Conservation (phyloP, 1,140 invertebrate species). For the Scaptodrosophila lebanonensis region DNA sequence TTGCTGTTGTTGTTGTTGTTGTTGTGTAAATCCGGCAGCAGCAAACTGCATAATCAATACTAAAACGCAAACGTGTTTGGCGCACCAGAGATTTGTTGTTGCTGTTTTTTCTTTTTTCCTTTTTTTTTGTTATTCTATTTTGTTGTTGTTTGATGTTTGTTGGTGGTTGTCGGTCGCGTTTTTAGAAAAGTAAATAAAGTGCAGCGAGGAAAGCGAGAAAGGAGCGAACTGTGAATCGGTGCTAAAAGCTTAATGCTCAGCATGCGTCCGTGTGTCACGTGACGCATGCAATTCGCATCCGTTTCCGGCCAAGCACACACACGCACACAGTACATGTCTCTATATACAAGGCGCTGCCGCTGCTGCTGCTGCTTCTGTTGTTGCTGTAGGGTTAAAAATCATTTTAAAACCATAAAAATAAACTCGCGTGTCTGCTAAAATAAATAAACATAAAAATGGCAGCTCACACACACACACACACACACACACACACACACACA, state of each 20-base stretch:
- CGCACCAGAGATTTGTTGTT: no score
- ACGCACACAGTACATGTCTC: conserved; percentile 20
- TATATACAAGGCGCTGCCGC: conserved; percentile 3
- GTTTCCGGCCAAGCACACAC: conserved; percentile 54
- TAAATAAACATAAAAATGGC: conserved; percentile 56
- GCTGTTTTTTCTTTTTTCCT: no score
- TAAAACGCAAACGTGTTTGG: conserved; percentile 60
- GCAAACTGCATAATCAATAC: conserved; percentile 74
- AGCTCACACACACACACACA: conserved; percentile 8
- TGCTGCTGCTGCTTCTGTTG: conserved; percentile 9
- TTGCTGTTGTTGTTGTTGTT: conserved; percentile 12
- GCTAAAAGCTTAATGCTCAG: conserved; percentile 69
- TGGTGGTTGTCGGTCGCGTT: conserved; percentile 3
- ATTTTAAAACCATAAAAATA: conserved; percentile 76
- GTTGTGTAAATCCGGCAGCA: conserved; percentile 40
- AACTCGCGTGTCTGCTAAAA: conserved; percentile 65
- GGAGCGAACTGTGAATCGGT: conserved; percentile 24
- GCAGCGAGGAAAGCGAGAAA: no score
- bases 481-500: conserved; percentile 20
- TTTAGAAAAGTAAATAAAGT: conserved; percentile 43
- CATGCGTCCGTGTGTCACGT: conserved; percentile 64
- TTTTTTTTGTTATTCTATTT: no score
- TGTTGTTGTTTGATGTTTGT: conserved; percentile 51
- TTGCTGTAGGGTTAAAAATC: conserved; percentile 60
- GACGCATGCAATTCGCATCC: conserved; percentile 75